Percentiles rank a stretch among this genome's conserved stretches.
Conservation (phyloP, 2,797 vertebrate genomes). For the Lithobates pipiens region DNA sequence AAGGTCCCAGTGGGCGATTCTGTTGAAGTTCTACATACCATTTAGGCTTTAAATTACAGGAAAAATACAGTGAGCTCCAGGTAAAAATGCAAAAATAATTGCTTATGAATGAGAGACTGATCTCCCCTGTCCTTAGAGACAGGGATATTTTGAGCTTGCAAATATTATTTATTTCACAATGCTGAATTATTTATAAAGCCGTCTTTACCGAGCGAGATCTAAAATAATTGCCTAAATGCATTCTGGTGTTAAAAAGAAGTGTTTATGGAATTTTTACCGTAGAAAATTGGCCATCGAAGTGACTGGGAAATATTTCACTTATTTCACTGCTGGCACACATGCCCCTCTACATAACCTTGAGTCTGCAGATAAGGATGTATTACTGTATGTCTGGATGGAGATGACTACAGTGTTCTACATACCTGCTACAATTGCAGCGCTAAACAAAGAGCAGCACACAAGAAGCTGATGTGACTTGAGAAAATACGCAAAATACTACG, state of each 20-base stretch:
- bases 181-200: slow-evolving; percentile 12
- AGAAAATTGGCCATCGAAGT: slow-evolving; percentile 41
- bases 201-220: neutral
- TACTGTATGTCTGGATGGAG: slow-evolving; percentile 17
- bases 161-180: slow-evolving; percentile 22
- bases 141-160: neutral
- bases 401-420: neutral
- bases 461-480: neutral
- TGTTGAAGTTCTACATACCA: neutral
- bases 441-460: slow-evolving; percentile 15
- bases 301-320: slow-evolving; percentile 42
- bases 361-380: slow-evolving; percentile 44
- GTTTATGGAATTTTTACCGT: slow-evolving; percentile 15
- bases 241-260: slow-evolving; percentile 29
- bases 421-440: neutral
- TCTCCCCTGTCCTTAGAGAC: neutral
- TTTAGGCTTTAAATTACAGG: neutral
- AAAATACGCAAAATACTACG: too few relatives aligned
- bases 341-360: slow-evolving; percentile 46
- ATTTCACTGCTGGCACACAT: slow-evolving; percentile 22
- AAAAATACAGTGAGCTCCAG: neutral
- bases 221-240: neutral
- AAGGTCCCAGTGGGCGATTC: neutral
- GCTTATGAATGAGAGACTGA: neutral
- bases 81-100: slow-evolving; percentile 13